These are phyloP conservation scores for Lithosia quadra DNA, from an alignment of 2,888 invertebrate genomes.

Conservation along the genomic window DNA sequence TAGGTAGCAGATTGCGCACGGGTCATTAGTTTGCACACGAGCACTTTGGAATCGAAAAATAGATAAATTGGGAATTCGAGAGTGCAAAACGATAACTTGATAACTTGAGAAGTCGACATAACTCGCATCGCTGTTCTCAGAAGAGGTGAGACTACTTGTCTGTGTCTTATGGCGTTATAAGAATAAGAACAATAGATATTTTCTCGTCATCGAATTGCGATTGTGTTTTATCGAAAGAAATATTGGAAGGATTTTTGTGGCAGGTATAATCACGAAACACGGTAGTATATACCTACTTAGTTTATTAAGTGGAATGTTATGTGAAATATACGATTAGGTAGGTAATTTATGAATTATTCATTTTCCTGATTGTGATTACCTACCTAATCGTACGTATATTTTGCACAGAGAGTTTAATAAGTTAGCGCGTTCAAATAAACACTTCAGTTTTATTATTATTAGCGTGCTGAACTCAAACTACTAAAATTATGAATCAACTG, in stretches of 20 bases:
- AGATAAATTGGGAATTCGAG: too few species aligned
- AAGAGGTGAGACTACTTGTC: neutral
- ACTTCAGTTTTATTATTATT: neutral
- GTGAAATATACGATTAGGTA: neutral
- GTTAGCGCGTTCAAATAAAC: neutral
- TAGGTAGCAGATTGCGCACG: too few species aligned
- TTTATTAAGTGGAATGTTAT: neutral
- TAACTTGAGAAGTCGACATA: neutral
- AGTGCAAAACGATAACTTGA: neutral
- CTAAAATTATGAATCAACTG: too few species aligned
- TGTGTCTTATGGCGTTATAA: neutral
- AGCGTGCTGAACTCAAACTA: too few species aligned
- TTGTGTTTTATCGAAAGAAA: slow-evolving; percentile 1
- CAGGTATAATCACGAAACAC: neutral
- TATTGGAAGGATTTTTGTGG: neutral
- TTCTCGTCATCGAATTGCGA: slow-evolving; percentile 1
- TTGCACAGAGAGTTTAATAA: neutral
- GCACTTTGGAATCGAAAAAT: too few species aligned
- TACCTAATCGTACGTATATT: too few species aligned
- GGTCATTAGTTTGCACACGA: too few species aligned
- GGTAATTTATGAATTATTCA: neutral
- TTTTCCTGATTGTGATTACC: neutral
- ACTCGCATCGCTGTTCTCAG: neutral
- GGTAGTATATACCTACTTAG: neutral
- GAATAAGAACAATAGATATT: slow-evolving; percentile 2